Evolutionary conservation across 2,888 invertebrate genomes (phyloP).

Genomic region (Thumatha senex): DNA sequence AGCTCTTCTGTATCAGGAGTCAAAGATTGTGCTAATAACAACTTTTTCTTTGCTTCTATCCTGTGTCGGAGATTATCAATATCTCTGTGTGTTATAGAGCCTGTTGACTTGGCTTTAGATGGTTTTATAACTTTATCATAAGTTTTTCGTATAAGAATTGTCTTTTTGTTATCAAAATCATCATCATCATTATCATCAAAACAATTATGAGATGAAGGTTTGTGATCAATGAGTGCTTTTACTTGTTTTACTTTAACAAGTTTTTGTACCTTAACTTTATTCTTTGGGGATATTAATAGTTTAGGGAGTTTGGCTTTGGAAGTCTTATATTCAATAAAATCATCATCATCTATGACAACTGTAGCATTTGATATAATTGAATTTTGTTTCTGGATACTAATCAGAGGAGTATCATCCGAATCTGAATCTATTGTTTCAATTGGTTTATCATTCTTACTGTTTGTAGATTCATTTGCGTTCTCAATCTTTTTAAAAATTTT

Average conservation of each 20-base stretch:
- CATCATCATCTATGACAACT: slow-evolving; percentile 43
- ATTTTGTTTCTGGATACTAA: slow-evolving; percentile 47
- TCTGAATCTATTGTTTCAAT: slow-evolving; percentile 63
- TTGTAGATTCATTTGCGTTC: slow-evolving; percentile 12
- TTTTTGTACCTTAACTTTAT: slow-evolving; percentile 36
- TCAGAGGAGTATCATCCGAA: slow-evolving; percentile 65
- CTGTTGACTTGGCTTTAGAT: slow-evolving; percentile 69
- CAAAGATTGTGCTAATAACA: slow-evolving; percentile 59
- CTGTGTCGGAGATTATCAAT: slow-evolving; percentile 66
- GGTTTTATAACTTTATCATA: slow-evolving; percentile 66
- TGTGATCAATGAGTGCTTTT: slow-evolving; percentile 21
- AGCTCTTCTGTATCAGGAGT: slow-evolving; percentile 76
- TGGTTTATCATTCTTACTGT: slow-evolving; percentile 17
- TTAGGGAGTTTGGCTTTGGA: slow-evolving; percentile 23
- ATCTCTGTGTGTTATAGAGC: slow-evolving; percentile 72
- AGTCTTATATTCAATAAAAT: slow-evolving; percentile 47
- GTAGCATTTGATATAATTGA: slow-evolving; percentile 6
- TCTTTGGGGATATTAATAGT: slow-evolving; percentile 38
- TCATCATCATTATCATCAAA: slow-evolving; percentile 68
- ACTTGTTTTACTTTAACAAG: slow-evolving; percentile 19
- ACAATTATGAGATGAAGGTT: slow-evolving; percentile 46
- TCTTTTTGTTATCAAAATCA: slow-evolving; percentile 57
- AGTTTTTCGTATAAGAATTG: slow-evolving; percentile 63
- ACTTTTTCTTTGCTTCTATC: slow-evolving; percentile 70
- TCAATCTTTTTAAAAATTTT: slow-evolving; percentile 57